Conservation (phyloP, 2,888 invertebrate genomes). For the Mongoloraphidia duomilia region DNA sequence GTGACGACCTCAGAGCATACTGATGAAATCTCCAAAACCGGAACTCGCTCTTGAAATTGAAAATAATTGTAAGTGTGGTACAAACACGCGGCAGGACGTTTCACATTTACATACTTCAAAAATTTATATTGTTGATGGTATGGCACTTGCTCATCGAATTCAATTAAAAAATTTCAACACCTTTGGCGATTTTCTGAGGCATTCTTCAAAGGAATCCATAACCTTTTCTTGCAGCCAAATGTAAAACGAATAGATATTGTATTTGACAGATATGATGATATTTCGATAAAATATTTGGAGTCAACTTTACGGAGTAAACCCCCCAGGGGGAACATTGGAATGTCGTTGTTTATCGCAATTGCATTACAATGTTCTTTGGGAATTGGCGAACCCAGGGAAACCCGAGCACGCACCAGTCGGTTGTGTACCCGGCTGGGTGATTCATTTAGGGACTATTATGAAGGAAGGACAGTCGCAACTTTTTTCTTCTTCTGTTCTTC, state of each 20-base stretch:
- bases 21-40: constrained; percentile 10
- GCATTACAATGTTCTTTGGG: no score
- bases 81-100: constrained; percentile 9
- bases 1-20: no score
- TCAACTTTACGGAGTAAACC: constrained; percentile 16
- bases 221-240: constrained; percentile 7
- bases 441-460: no score
- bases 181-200: constrained; percentile 14
- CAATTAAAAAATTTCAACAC: constrained; percentile 11
- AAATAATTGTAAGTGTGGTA: constrained; percentile 9
- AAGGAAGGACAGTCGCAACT: no score
- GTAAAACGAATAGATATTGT: constrained; percentile 12
- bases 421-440: no score
- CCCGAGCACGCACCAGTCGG: no score
- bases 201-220: constrained; percentile 12
- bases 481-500: no score
- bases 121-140: constrained; percentile 13
- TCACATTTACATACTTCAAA: constrained; percentile 3
- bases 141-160: constrained; percentile 8
- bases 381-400: no score
- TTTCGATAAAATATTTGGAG: constrained; percentile 13
- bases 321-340: no score
- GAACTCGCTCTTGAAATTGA: constrained; percentile 10
- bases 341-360: no score
- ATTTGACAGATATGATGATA: constrained; percentile 13